phyloP scores from a whole-genome alignment of 2,888 invertebrate genomes.

The Alsophila aescularia region DNA sequence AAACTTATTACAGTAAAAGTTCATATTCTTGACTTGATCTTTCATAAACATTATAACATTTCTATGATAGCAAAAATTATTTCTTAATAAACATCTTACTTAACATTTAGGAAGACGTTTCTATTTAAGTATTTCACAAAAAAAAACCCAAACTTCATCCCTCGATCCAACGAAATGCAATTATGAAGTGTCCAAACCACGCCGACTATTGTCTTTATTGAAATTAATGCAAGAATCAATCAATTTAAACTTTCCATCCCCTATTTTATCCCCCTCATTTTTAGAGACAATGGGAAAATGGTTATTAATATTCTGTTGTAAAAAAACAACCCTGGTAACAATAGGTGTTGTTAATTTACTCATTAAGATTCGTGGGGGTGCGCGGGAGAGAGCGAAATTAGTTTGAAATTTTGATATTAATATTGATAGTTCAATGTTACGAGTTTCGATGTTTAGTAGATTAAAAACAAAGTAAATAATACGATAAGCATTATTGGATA shows the following conservation, averaged over 20 bases:
- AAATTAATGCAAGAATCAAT: conserved; percentile 83
- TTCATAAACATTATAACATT: too few species aligned
- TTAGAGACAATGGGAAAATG: conserved; percentile 72
- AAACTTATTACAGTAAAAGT: too few species aligned
- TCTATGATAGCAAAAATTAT: too few species aligned
- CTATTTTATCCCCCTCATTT: conserved; percentile 56
- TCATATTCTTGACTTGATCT: too few species aligned
- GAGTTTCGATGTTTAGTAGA: background rate
- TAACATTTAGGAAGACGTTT: conserved; percentile 11
- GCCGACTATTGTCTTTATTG: conserved; percentile 77
- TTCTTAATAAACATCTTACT: too few species aligned
- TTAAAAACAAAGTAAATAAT: too few species aligned
- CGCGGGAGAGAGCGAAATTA: conserved; percentile 44
- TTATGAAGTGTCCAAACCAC: conserved; percentile 72
- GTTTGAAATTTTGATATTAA: conserved; percentile 50
- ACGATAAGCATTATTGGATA: too few species aligned
- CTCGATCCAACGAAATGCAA: conserved; percentile 55
- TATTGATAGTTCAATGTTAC: conserved; percentile 34
- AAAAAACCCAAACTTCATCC: conserved; percentile 28
- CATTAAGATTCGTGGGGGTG: conserved; percentile 81
- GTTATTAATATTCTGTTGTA: conserved; percentile 79
- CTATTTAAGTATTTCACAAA: too few species aligned
- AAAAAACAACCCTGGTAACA: conserved; percentile 78
- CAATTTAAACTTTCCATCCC: conserved; percentile 67
- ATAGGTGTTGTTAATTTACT: conserved; percentile 84